A percentile compares a stretch with the other conserved stretches of the same genome.
phyloP scores from a whole-genome alignment of 37 sponge, comb jelly and placozoan genomes.

The Tethya wilhelma region DNA sequence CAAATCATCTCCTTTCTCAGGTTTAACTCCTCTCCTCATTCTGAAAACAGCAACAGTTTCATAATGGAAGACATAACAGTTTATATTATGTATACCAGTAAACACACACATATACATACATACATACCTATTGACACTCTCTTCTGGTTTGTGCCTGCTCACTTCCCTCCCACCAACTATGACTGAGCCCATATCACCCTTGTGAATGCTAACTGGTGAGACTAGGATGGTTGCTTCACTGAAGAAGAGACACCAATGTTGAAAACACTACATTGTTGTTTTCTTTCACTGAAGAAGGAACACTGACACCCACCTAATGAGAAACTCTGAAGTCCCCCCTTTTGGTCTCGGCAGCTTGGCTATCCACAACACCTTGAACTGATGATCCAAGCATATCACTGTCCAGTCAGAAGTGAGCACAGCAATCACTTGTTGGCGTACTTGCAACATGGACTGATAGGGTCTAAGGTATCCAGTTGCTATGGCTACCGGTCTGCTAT shows the following conservation, averaged over 20 bases:
- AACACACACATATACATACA: background rate
- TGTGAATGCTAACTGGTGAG: slow-evolving; percentile 45
- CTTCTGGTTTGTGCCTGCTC: background rate
- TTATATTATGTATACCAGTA: background rate
- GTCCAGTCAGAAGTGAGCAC: slow-evolving; percentile 76
- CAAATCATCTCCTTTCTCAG: slow-evolving; percentile 37
- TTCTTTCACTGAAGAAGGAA: background rate
- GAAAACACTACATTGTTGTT: background rate
- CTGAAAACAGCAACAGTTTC: slow-evolving; percentile 4
- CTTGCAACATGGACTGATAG: slow-evolving; percentile 77
- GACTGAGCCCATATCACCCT: slow-evolving; percentile 62
- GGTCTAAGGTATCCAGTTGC: slow-evolving; percentile 60
- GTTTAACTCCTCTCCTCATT: slow-evolving; percentile 36
- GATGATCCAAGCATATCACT: slow-evolving; percentile 56
- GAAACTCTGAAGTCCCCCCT: background rate
- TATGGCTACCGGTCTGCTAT: slow-evolving; percentile 40
- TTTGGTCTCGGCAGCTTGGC: background rate
- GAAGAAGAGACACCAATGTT: too few species aligned
- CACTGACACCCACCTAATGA: background rate
- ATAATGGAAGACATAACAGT: background rate
- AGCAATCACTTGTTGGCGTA: slow-evolving; percentile 57
- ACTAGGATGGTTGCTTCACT: slow-evolving; percentile 76
- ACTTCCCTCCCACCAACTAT: slow-evolving; percentile 74
- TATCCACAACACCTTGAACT: slow-evolving; percentile 60
- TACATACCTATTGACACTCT: slow-evolving; percentile 43